Conservation (phyloP, 2,888 invertebrate genomes). For the Microchrysa polita region DNA sequence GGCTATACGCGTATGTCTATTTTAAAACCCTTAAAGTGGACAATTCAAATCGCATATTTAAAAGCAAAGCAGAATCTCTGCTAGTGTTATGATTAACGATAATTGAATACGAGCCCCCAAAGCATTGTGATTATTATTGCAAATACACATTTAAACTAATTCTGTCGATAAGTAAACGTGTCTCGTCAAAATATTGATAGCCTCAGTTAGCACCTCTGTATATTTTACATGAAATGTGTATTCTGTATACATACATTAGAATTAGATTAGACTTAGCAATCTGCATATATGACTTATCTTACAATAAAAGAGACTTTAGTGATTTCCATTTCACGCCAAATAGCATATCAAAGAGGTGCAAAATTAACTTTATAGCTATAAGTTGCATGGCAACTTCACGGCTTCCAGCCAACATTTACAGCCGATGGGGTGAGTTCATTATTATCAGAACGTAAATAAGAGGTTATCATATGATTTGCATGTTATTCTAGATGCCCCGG, state of each 20-base stretch:
- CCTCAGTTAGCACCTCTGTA: not conserved
- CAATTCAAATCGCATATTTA: not conserved
- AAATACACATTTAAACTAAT: not conserved
- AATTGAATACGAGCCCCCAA: not conserved
- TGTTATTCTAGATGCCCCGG: too few species aligned
- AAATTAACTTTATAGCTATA: not conserved
- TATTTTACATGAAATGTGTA: not conserved
- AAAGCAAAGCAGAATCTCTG: not conserved
- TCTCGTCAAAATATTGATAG: not conserved
- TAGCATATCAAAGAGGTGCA: not conserved
- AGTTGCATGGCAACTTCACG: not conserved
- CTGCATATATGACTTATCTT: not conserved
- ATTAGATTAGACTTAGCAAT: not conserved
- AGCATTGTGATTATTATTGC: not conserved
- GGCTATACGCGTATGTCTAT: too few species aligned
- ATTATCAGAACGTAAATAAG: not conserved
- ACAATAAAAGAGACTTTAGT: slow-evolving; percentile 1
- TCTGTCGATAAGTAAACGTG: not conserved
- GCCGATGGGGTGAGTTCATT: not conserved
- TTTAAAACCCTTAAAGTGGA: not conserved
- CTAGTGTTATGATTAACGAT: not conserved
- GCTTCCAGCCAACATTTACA: not conserved
- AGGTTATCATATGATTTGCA: not conserved
- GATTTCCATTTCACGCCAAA: not conserved
- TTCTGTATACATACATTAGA: not conserved